A percentile compares a stretch with the other conserved stretches of the same genome.
Evolutionary conservation across 2,797 vertebrate species (phyloP).

Genomic region (Prionace glauca): DNA sequence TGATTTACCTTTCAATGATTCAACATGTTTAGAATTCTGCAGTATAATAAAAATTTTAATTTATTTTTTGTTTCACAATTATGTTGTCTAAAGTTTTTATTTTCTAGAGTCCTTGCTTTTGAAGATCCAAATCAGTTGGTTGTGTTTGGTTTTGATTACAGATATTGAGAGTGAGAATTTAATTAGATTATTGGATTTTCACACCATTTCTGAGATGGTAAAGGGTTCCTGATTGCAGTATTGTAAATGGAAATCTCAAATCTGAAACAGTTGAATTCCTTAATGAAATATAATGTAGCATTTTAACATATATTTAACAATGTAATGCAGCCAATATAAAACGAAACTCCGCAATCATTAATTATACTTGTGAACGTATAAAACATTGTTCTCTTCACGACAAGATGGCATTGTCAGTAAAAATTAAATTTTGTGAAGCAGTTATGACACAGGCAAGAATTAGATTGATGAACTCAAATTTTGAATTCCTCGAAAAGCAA

Average conservation of each 20-base stretch:
- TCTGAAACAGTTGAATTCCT: not conserved
- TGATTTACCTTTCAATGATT: constrained; percentile 2
- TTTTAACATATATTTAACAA: not conserved
- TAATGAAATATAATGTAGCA: not conserved
- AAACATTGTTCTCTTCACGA: not conserved
- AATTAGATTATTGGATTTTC: constrained; percentile 6
- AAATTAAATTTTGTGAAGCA: not conserved
- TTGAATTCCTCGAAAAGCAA: not conserved
- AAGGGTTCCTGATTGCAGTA: not conserved
- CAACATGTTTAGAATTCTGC: not conserved
- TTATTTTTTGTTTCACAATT: not conserved
- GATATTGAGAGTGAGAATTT: not conserved
- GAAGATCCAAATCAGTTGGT: not conserved
- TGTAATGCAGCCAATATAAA: not conserved
- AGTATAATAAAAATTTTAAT: not conserved
- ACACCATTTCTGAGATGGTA: not conserved
- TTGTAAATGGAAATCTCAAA: not conserved
- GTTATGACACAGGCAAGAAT: not conserved
- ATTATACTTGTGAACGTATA: not conserved
- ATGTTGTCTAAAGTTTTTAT: not conserved
- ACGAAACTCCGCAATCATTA: not conserved
- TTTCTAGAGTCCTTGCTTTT: not conserved
- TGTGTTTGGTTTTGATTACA: not conserved
- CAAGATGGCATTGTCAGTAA: not conserved
- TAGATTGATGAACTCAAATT: not conserved